phyloP scores from a whole-genome alignment of 2,888 invertebrate genomes.

The Xanthorhoe spadicearia region DNA sequence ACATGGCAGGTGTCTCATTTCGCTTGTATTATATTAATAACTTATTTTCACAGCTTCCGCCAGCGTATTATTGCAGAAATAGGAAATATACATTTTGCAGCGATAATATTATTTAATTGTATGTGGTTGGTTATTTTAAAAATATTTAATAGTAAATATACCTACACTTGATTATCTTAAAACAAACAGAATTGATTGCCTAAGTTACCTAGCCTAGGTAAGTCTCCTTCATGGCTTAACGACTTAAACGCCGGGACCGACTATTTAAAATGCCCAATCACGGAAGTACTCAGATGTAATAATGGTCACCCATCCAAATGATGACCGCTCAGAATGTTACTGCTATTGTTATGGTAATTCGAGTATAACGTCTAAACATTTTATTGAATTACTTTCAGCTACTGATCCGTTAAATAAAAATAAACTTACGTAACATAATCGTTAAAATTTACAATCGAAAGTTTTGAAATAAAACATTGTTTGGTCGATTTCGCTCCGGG shows the following conservation, averaged over 20 bases:
- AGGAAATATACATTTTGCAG: background rate
- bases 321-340: too few relatives aligned
- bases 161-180: too few relatives aligned
- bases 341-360: background rate
- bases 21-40: constrained; percentile 12
- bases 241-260: too few relatives aligned
- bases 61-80: background rate
- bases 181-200: too few relatives aligned
- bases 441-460: constrained; percentile 56
- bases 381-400: constrained; percentile 18
- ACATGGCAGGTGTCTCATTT: constrained; percentile 8
- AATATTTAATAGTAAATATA: too few relatives aligned
- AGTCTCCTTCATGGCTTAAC: too few relatives aligned
- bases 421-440: constrained; percentile 42
- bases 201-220: too few relatives aligned
- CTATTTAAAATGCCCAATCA: too few relatives aligned
- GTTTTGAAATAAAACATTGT: constrained; percentile 64
- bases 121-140: too few relatives aligned
- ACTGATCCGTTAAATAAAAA: constrained; percentile 40
- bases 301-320: too few relatives aligned
- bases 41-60: constrained; percentile 13
- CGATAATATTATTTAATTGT: background rate
- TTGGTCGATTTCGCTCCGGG: constrained; percentile 59
- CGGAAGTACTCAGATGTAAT: too few relatives aligned
- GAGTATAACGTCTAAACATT: background rate